These are phyloP conservation scores for Panorpa germanica DNA, from an alignment of 2,888 invertebrate species.

Conservation along the genomic window DNA sequence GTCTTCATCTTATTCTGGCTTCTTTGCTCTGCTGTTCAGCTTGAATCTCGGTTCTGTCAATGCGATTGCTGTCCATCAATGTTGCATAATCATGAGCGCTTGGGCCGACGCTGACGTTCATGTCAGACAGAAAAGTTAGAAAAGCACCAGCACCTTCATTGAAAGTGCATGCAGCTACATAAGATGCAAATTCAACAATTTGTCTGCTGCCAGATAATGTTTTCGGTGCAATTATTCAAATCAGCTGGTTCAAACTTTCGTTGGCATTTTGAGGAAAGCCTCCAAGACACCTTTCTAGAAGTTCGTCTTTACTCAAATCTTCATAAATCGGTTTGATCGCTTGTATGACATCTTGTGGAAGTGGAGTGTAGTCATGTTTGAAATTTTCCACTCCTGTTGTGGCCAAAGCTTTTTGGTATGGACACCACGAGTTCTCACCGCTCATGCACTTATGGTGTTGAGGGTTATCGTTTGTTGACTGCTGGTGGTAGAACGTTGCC, in stretches of 20 bases:
- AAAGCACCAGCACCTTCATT: no score
- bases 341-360: slow-evolving; percentile 9
- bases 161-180: no score
- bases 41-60: no score
- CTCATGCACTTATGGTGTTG: slow-evolving; percentile 16
- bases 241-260: slow-evolving; percentile 12
- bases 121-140: no score
- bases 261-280: slow-evolving; percentile 14
- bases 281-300: slow-evolving; percentile 13
- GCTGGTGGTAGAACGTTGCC: slow-evolving; percentile 16
- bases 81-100: no score
- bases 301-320: no score
- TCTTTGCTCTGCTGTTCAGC: no score
- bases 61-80: no score
- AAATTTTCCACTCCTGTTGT: slow-evolving; percentile 6
- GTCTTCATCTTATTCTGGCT: no score
- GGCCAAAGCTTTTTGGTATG: slow-evolving; percentile 12
- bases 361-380: slow-evolving; percentile 8
- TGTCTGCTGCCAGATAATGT: slow-evolving; percentile 12
- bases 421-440: slow-evolving; percentile 12
- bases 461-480: slow-evolving; percentile 16
- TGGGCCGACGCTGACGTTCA: no score
- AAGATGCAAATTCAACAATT: no score
- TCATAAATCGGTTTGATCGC: slow-evolving; percentile 13
- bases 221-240: slow-evolving; percentile 13